A percentile compares a stretch with the other conserved stretches of the same genome.
These are phyloP conservation scores for Aleadryas rufinucha DNA, from an alignment of 2,113 vertebrate species.

Conservation along the genomic window DNA sequence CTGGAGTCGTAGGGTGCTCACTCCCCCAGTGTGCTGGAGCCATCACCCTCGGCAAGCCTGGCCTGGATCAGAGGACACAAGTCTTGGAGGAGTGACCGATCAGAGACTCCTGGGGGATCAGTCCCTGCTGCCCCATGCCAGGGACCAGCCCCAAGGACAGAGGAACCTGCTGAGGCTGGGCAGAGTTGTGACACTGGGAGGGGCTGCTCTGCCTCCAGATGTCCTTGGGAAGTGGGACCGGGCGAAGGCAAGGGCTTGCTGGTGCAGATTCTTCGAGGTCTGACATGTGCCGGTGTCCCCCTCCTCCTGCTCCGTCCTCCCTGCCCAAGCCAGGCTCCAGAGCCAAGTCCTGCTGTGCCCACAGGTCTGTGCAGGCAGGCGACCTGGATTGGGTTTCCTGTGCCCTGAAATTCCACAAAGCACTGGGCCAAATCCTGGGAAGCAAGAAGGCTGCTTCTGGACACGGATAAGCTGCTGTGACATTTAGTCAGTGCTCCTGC, in stretches of 20 bases:
- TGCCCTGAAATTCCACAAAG: accelerated
- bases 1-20: neutral
- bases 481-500: neutral
- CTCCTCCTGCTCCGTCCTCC: neutral
- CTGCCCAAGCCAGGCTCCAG: accelerated
- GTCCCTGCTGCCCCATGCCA: neutral
- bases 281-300: accelerated
- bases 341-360: neutral
- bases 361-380: accelerated
- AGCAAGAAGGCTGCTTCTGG: neutral
- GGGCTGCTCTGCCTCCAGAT: neutral
- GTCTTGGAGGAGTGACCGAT: neutral
- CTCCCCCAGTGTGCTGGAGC: neutral
- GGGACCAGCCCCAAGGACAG: neutral
- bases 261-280: neutral
- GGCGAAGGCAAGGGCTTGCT: neutral
- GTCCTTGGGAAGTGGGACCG: neutral
- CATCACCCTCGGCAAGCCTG: neutral
- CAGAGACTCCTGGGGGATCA: neutral
- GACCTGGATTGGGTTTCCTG: neutral
- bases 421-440: neutral
- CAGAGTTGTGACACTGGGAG: neutral
- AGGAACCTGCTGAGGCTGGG: neutral
- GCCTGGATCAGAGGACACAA: neutral
- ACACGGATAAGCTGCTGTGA: neutral